Evolutionary conservation across 2,888 invertebrate genomes (phyloP).

Genomic region (Lepidocyrtoides sp.): DNA sequence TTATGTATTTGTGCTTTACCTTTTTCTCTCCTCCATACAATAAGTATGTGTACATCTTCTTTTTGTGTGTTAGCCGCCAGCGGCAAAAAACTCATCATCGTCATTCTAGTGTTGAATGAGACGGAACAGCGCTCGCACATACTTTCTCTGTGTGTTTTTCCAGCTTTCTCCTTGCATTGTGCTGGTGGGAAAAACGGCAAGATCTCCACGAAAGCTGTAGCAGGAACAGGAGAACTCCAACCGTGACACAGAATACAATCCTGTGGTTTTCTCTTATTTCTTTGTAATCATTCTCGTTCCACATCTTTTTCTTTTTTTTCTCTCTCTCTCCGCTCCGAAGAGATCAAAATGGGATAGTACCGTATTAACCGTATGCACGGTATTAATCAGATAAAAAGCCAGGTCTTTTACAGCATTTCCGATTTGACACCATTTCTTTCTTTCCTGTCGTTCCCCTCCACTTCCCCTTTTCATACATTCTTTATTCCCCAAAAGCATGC

Average conservation of each 20-base stretch:
- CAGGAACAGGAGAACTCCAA: neutral
- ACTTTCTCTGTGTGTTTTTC: neutral
- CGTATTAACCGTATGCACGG: too few relatives aligned
- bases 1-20: too few relatives aligned
- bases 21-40: too few relatives aligned
- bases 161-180: neutral
- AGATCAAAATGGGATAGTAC: conserved; percentile 13
- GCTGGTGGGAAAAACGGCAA: neutral
- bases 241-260: neutral
- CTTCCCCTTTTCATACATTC: conserved; percentile 36
- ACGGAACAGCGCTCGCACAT: neutral
- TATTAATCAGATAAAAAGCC: conserved; percentile 67
- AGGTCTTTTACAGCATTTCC: conserved; percentile 68
- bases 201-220: neutral
- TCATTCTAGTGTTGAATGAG: neutral
- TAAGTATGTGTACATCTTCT: too few relatives aligned
- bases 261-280: neutral
- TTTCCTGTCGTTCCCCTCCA: conserved; percentile 62
- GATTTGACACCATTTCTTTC: conserved; percentile 74
- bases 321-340: neutral
- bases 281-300: neutral
- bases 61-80: conserved; percentile 60
- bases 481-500: conserved; percentile 26
- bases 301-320: conserved; percentile 6
- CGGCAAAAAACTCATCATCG: conserved; percentile 54